phyloP scores from a whole-genome alignment of 2,113 vertebrate genomes.

The Xiphias gladius region DNA sequence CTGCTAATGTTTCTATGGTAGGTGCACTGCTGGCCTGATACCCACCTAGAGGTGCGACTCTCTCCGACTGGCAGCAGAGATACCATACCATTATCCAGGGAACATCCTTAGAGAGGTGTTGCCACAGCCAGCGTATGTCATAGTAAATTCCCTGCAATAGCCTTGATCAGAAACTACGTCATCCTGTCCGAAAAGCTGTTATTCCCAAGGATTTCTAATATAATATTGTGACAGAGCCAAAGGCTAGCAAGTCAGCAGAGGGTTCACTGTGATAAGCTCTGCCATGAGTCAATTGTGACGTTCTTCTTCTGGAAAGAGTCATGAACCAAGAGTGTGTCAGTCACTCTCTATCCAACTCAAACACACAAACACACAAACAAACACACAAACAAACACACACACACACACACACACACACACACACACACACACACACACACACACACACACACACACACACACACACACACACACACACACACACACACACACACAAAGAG shows the following conservation, averaged over 20 bases:
- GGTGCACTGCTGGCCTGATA: slow-evolving; percentile 65
- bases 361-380: too few species aligned
- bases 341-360: slow-evolving; percentile 58
- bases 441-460: slow-evolving; percentile 33
- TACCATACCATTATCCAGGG: slow-evolving; percentile 90
- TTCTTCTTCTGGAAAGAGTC: slow-evolving; percentile 49
- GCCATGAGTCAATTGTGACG: slow-evolving; percentile 54
- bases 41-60: slow-evolving; percentile 89
- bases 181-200: not conserved
- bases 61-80: slow-evolving; percentile 89
- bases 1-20: not conserved
- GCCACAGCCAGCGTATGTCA: slow-evolving; percentile 55
- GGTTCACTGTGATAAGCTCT: slow-evolving; percentile 21
- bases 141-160: slow-evolving; percentile 34
- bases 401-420: slow-evolving; percentile 43
- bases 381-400: too few species aligned
- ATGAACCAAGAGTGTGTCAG: slow-evolving; percentile 43
- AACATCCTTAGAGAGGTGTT: slow-evolving; percentile 78
- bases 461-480: slow-evolving; percentile 32
- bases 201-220: slow-evolving; percentile 9
- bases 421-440: slow-evolving; percentile 32
- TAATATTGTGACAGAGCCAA: not conserved
- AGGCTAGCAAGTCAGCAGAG: not conserved
- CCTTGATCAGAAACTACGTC: slow-evolving; percentile 9
- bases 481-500: slow-evolving; percentile 49